Percentiles rank a stretch among this genome's conserved stretches.
Conservation (phyloP, 2,113 vertebrate species). For the Perca schrenkii region DNA sequence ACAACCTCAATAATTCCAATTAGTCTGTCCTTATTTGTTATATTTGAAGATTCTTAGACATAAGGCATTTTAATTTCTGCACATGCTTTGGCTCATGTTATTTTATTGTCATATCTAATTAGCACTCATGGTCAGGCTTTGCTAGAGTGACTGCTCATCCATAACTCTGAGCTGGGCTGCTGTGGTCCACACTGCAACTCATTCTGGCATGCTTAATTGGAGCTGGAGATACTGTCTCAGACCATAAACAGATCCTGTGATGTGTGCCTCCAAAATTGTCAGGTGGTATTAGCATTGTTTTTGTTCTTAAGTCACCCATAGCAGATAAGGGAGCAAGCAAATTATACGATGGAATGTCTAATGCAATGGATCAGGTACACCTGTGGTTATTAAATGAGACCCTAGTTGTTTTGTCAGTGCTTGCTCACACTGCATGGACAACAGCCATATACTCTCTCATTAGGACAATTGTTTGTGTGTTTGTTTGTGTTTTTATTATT, state of each 20-base stretch:
- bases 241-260: slow-evolving; percentile 81
- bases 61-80: slow-evolving; percentile 75
- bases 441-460: slow-evolving; percentile 41
- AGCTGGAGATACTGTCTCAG: slow-evolving; percentile 76
- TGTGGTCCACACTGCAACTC: slow-evolving; percentile 78
- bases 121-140: slow-evolving; percentile 79
- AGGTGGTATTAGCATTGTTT: slow-evolving; percentile 81
- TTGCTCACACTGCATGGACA: slow-evolving; percentile 34
- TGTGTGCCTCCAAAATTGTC: slow-evolving; percentile 80
- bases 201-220: slow-evolving; percentile 83
- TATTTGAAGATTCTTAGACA: slow-evolving; percentile 48
- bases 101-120: slow-evolving; percentile 84
- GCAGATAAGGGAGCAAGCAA: slow-evolving; percentile 66
- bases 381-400: slow-evolving; percentile 69
- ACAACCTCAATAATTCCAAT: slow-evolving; percentile 53
- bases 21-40: slow-evolving; percentile 60
- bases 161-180: slow-evolving; percentile 78
- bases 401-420: slow-evolving; percentile 54
- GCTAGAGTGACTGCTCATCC: slow-evolving; percentile 83
- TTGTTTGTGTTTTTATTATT: slow-evolving; percentile 14
- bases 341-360: slow-evolving; percentile 68
- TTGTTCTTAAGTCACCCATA: slow-evolving; percentile 80
- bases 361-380: slow-evolving; percentile 59
- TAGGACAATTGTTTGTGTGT: slow-evolving; percentile 43
- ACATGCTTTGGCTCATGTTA: slow-evolving; percentile 75